These are phyloP conservation scores for Drosophila murphyi DNA, from an alignment of 1,140 invertebrate genomes.

Conservation along the genomic window DNA sequence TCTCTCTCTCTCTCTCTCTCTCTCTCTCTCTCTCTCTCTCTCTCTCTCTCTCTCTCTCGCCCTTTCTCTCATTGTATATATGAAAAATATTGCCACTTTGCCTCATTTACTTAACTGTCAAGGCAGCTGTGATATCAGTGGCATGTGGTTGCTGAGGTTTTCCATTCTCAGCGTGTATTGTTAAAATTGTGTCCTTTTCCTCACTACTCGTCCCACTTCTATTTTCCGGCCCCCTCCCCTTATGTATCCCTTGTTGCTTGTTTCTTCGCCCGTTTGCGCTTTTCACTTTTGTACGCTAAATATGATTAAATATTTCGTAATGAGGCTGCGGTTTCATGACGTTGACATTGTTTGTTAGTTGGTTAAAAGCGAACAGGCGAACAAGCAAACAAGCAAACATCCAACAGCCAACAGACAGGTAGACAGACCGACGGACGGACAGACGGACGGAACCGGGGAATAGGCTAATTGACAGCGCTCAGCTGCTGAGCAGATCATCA, in stretches of 20 bases:
- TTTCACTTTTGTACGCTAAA: conserved; percentile 55
- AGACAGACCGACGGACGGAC: background rate
- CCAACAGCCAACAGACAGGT: conserved; percentile 1
- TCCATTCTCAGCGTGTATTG: conserved; percentile 62
- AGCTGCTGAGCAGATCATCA: conserved; percentile 12
- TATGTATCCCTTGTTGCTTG: conserved; percentile 10
- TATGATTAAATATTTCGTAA: conserved; percentile 83
- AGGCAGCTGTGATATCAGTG: conserved; percentile 51
- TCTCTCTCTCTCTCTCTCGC: conserved; percentile 11
- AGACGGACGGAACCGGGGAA: background rate
- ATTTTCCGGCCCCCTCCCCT: background rate
- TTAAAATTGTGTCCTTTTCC: conserved; percentile 48
- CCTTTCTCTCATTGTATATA: conserved; percentile 18
- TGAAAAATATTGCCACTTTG: conserved; percentile 57
- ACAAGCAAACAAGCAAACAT: background rate
- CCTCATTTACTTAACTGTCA: conserved; percentile 37
- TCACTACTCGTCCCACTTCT: no score
- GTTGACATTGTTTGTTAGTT: conserved; percentile 48
- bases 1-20: conserved; percentile 9
- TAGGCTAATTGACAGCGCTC: conserved; percentile 69
- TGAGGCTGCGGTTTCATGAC: conserved; percentile 67
- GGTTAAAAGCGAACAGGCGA: conserved; percentile 17
- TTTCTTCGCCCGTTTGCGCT: conserved; percentile 22
- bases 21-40: conserved; percentile 11
- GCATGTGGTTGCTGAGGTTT: conserved; percentile 67